Conservation (phyloP, 2,797 vertebrate species). For the Heteromormyrus szaboi region DNA sequence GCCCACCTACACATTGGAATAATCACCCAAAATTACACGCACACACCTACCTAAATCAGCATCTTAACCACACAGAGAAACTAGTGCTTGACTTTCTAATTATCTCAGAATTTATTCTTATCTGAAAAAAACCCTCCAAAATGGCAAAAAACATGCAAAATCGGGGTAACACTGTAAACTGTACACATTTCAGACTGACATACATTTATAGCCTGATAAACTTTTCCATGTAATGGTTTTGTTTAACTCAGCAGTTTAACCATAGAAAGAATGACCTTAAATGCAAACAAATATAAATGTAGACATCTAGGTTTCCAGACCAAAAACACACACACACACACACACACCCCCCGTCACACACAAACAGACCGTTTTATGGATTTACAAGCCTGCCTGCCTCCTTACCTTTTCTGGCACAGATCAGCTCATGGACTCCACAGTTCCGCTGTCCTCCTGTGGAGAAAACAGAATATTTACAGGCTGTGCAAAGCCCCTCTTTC, state of each 20-base stretch:
- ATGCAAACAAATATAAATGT: not conserved
- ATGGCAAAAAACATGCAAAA: not conserved
- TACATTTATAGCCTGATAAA: not conserved
- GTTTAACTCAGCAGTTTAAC: not conserved
- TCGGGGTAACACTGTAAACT: not conserved
- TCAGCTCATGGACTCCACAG: constrained; percentile 92
- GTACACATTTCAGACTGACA: not conserved
- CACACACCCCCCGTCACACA: not conserved
- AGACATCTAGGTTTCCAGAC: not conserved
- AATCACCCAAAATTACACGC: not conserved
- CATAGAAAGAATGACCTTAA: not conserved
- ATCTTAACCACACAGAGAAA: not conserved
- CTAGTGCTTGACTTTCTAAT: not conserved
- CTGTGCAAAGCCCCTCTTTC: not conserved
- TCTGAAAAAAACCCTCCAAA: not conserved
- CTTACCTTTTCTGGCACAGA: constrained; percentile 94
- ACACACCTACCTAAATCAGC: not conserved
- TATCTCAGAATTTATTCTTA: not conserved
- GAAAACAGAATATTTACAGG: constrained; percentile 32
- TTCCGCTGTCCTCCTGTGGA: constrained; percentile 83
- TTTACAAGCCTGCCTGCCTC: not conserved
- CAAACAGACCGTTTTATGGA: not conserved
- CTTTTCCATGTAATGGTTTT: not conserved
- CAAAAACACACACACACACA: not conserved
- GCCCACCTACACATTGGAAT: not conserved